Conservation (phyloP, 2,888 invertebrate species). For the Epinotia demarniana region DNA sequence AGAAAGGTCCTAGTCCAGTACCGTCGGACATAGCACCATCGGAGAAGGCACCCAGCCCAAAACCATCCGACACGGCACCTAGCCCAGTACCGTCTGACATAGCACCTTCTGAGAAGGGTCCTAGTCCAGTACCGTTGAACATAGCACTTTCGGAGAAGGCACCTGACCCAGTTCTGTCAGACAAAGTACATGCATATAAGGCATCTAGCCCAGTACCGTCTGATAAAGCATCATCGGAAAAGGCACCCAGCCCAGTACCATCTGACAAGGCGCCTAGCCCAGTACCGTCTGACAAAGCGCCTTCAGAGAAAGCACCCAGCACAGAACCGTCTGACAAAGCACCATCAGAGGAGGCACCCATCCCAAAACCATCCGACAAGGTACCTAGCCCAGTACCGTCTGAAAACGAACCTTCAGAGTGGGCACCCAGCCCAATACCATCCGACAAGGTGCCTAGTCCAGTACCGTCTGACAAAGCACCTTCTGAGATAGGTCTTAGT, state of each 20-base stretch:
- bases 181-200: neutral
- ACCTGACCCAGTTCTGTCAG: neutral
- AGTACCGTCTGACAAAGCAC: neutral
- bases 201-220: constrained; percentile 15
- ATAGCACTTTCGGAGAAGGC: constrained; percentile 40
- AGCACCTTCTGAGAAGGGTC: no score
- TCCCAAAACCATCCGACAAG: neutral
- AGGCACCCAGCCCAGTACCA: neutral
- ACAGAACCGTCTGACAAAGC: neutral
- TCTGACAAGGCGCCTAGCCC: constrained; percentile 1
- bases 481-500: neutral
- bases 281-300: constrained; percentile 21
- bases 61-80: neutral
- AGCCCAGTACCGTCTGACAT: no score
- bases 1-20: neutral
- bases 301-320: constrained; percentile 31
- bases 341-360: neutral
- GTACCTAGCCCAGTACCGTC: neutral
- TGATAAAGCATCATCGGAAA: neutral
- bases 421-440: neutral
- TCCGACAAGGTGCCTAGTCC: constrained; percentile 8
- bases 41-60: constrained; percentile 10
- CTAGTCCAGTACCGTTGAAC: constrained; percentile 42
- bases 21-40: neutral
- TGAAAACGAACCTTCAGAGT: neutral